Base-by-base conservation (phyloP, 2,797 vertebrate species). In the Distichodus sexfasciatus region DNA sequence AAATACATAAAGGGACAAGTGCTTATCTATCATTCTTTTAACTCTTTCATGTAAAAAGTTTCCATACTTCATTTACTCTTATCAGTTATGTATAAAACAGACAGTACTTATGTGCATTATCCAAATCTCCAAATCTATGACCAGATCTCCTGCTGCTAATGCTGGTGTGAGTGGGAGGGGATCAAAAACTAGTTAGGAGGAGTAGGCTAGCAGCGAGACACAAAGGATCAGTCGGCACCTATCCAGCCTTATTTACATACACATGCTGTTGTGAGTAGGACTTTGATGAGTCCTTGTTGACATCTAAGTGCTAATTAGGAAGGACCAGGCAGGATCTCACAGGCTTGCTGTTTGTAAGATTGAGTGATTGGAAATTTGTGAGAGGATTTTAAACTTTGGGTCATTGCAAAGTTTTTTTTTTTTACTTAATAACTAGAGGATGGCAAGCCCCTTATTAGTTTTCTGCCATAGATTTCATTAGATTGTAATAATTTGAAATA, bases 161-260 rank as follows among this genome's bases (percentile, higher is more conserved):
- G 35, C 43, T 43, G 28, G n/a, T 36, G 23, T 47, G 23, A 44
- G 14, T 60, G 46, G 62, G 71, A 46, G 57, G 57, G 71, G 63
- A 44, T 62, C 43, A 57, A 50, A 31, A 67, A 71, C 71, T 19
- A 46, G 67, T 73, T 74, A 58, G 83, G 70, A 61, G 41, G 38
- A 73, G 72, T 69, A 68, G 23, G 19, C 35, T 54, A 69, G 59
- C 41, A 29, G 21, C 38, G 10, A 31, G 9, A 57, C 75, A 62
- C 66, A 79, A 76, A 71, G 63, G 48, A 15, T 41, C 29, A 35
- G 33, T 67, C 51, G 3, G 58, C 65, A 63, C 55, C 69, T 62
- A 47, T 36, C 50, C 23, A 50, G 54, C 33, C 50, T 40, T 41
- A 74, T 73, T 78, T 46, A 64, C 72, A 78, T 76, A 38, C 46